Conservation (phyloP, 1,140 invertebrate genomes). For the Pentalonia nigronervosa region DNA sequence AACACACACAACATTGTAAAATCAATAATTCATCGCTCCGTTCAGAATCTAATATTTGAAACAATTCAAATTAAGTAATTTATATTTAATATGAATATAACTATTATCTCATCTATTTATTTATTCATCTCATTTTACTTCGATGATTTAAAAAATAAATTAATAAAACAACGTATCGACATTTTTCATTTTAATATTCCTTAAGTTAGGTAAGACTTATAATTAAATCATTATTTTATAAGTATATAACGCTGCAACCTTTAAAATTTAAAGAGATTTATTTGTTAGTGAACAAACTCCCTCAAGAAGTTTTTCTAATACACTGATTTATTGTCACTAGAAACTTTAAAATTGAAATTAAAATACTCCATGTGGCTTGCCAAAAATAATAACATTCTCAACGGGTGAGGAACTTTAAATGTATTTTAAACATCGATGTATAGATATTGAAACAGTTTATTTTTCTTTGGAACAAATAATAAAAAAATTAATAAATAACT, state of each 20-base stretch:
- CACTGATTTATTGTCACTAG: not conserved
- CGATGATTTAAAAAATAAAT: not conserved
- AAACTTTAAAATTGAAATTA: slow-evolving; percentile 10
- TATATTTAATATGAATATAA: not conserved
- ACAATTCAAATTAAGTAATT: not conserved
- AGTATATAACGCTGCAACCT: not conserved
- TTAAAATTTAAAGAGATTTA: not conserved
- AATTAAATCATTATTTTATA: not conserved
- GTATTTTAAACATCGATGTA: not conserved
- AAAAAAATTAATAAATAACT: not conserved
- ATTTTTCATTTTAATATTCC: not conserved
- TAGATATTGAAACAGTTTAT: not conserved
- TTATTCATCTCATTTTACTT: not conserved
- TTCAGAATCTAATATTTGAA: too few relatives aligned
- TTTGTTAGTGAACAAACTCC: not conserved
- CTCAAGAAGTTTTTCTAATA: not conserved
- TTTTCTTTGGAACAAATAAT: not conserved
- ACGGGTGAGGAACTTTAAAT: not conserved
- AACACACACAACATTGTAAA: too few relatives aligned
- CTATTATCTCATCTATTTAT: not conserved
- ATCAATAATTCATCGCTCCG: too few relatives aligned
- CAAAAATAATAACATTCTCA: not conserved
- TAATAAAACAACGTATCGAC: not conserved
- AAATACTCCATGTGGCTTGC: not conserved
- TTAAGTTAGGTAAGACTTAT: not conserved